These are phyloP conservation scores for Drosophila histrio DNA, from an alignment of 2,888 invertebrate species.

Conservation along the genomic window DNA sequence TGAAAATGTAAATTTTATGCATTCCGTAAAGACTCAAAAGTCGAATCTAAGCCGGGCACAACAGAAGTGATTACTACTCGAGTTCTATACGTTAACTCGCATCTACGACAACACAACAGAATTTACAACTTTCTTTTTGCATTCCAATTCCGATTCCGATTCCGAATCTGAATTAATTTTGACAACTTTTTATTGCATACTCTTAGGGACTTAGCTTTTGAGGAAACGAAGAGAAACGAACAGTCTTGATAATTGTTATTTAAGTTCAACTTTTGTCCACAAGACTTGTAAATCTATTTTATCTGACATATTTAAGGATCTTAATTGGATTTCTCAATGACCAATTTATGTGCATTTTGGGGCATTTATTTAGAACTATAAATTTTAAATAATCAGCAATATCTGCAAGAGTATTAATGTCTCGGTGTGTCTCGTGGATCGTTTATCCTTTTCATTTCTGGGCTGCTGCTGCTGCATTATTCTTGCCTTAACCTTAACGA, in stretches of 20 bases:
- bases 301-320: not conserved
- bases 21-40: conserved; percentile 48
- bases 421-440: conserved; percentile 11
- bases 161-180: conserved; percentile 1
- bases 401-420: conserved; percentile 34
- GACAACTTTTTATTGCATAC: conserved; percentile 1
- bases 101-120: conserved; percentile 3
- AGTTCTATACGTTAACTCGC: conserved; percentile 25
- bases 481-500: conserved; percentile 68
- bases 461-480: conserved; percentile 55
- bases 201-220: not conserved
- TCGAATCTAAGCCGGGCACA: conserved; percentile 31
- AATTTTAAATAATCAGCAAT: not conserved
- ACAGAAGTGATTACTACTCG: conserved; percentile 43
- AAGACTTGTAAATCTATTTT: not conserved
- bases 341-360: not conserved
- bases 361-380: not conserved
- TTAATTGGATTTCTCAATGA: conserved; percentile 3
- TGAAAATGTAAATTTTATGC: conserved; percentile 78
- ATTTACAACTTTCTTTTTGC: conserved; percentile 22
- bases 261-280: not conserved
- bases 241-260: not conserved
- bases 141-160: conserved; percentile 3
- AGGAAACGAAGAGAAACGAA: not conserved
- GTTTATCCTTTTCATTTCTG: conserved; percentile 27